phyloP scores from a whole-genome alignment of 1,140 invertebrate species.

The Hirudo medicinalis region DNA sequence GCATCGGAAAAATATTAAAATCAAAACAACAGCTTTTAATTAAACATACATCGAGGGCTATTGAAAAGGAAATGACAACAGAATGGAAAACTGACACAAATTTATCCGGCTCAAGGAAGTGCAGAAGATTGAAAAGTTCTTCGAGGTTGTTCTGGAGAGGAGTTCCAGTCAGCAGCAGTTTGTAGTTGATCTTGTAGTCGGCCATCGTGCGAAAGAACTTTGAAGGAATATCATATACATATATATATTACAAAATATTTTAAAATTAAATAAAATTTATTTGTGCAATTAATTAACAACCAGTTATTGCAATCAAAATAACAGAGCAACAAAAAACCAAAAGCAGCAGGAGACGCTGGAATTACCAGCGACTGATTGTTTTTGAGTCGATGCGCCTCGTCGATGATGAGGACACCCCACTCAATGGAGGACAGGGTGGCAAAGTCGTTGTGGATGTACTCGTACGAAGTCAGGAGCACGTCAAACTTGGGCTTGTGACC shows the following conservation, averaged over 20 bases:
- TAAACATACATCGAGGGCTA: too few species aligned
- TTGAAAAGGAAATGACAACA: slow-evolving; percentile 43
- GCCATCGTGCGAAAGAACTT: slow-evolving; percentile 81
- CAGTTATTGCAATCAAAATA: too few species aligned
- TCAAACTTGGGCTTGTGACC: slow-evolving; percentile 76
- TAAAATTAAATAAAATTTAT: too few species aligned
- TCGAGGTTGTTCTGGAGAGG: slow-evolving; percentile 94
- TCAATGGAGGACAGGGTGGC: slow-evolving; percentile 92
- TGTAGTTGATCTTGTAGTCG: slow-evolving; percentile 81
- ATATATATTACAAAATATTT: too few species aligned
- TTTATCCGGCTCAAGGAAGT: slow-evolving; percentile 80
- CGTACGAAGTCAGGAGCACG: slow-evolving; percentile 87
- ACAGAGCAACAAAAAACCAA: too few species aligned
- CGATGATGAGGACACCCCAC: slow-evolving; percentile 90
- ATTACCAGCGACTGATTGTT: slow-evolving; percentile 81
- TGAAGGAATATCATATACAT: slow-evolving; percentile 24
- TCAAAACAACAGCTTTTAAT: too few species aligned
- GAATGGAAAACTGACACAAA: slow-evolving; percentile 32
- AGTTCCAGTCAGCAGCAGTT: slow-evolving; percentile 84
- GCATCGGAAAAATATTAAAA: too few species aligned
- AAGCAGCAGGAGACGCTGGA: too few species aligned
- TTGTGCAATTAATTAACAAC: too few species aligned
- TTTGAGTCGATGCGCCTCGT: slow-evolving; percentile 94
- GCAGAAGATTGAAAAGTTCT: slow-evolving; percentile 90
- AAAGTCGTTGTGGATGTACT: slow-evolving; percentile 85